Percentiles rank a stretch among this genome's conserved stretches.
These are phyloP conservation scores for Tupiocoris notatus DNA, from an alignment of 2,888 invertebrate species.

Conservation along the genomic window DNA sequence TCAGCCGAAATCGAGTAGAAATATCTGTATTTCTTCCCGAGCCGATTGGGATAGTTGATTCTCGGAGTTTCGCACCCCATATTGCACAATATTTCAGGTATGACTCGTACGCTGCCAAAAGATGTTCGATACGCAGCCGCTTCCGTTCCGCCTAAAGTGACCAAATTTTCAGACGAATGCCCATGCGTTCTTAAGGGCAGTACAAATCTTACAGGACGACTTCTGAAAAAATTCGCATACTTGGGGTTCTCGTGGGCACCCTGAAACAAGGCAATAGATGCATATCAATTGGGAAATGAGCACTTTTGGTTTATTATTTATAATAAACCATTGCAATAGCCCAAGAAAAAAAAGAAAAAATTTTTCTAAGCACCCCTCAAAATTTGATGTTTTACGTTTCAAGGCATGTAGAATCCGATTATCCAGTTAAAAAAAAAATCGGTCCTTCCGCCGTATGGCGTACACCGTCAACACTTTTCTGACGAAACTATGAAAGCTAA, in stretches of 20 bases:
- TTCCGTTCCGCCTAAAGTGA: slow-evolving; percentile 55
- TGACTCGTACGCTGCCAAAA: slow-evolving; percentile 58
- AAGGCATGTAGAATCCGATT: no score
- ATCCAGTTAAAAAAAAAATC: no score
- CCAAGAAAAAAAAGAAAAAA: no score
- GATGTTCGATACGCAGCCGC: slow-evolving; percentile 58
- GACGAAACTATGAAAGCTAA: no score
- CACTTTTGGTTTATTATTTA: no score
- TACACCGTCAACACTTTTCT: no score
- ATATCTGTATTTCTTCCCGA: slow-evolving; percentile 72
- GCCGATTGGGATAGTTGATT: slow-evolving; percentile 69
- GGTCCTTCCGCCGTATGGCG: no score
- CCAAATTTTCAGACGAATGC: slow-evolving; percentile 54
- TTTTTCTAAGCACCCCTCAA: no score
- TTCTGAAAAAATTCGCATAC: slow-evolving; percentile 77
- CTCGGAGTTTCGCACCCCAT: slow-evolving; percentile 85
- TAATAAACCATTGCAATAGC: no score
- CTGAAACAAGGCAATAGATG: no score
- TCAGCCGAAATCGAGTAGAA: slow-evolving; percentile 89
- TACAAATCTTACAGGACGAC: slow-evolving; percentile 73
- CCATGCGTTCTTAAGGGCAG: slow-evolving; percentile 61
- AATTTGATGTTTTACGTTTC: no score
- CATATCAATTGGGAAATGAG: no score
- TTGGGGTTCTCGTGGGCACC: slow-evolving; percentile 69
- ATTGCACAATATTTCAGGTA: slow-evolving; percentile 66